Conservation (phyloP, 2,797 vertebrate species). For the Cryptoblepharus egeriae region DNA sequence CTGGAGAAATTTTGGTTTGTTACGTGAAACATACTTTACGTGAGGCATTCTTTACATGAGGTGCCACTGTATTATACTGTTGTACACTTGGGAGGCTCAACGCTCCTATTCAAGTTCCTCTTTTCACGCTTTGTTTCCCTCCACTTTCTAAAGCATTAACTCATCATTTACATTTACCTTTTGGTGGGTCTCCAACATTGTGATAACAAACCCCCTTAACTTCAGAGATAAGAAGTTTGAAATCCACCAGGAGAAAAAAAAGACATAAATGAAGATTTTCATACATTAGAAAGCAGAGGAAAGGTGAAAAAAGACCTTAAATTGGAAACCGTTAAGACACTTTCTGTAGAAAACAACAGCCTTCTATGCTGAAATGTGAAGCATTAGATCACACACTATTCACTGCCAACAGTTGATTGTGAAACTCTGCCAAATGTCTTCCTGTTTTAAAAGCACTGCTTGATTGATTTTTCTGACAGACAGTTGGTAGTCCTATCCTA, state of each 20-base stretch:
- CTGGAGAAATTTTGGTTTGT: no score
- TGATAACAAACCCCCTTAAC: neutral
- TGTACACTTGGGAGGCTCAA: neutral
- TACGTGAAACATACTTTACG: no score
- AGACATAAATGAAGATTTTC: slow-evolving; percentile 26
- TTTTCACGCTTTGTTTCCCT: slow-evolving; percentile 54
- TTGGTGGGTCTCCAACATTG: neutral
- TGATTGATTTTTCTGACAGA: slow-evolving; percentile 11
- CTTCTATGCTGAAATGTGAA: slow-evolving; percentile 51
- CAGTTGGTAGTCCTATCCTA: slow-evolving; percentile 4
- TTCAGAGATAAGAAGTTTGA: neutral
- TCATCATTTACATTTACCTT: slow-evolving; percentile 30
- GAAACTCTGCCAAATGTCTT: slow-evolving; percentile 27
- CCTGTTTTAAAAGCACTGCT: neutral
- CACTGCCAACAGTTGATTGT: slow-evolving; percentile 24
- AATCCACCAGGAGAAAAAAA: neutral
- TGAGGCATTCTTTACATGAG: no score
- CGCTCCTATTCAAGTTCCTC: slow-evolving; percentile 53
- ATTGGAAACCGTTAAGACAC: slow-evolving; percentile 52
- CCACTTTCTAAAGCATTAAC: slow-evolving; percentile 36
- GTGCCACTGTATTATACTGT: neutral
- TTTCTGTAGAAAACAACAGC: slow-evolving; percentile 65
- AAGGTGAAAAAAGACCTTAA: slow-evolving; percentile 57
- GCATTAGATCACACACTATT: slow-evolving; percentile 45
- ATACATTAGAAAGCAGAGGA: slow-evolving; percentile 45